Evolutionary conservation across 2,113 vertebrate species (phyloP), one percentile per base, ranked within the genome.

Genomic region (Syngnathus typhle): DNA sequence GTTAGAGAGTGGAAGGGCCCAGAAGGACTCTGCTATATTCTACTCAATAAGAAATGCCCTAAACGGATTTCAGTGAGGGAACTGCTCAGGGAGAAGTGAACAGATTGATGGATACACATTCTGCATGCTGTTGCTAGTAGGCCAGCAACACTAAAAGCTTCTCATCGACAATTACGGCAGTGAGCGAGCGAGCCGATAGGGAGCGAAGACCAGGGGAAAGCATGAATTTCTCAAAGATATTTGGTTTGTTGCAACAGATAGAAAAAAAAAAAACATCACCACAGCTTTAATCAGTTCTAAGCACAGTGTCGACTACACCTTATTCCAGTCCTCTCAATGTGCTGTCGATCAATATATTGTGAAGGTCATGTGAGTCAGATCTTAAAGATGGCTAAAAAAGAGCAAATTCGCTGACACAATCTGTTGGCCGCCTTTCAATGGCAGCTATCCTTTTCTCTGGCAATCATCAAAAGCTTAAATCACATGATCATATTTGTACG

Each of bases 51-150:
- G 77, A 88, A 85, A 87, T 85, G 90, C 77, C 81, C 85, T 80
- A 93, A 93, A 92, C 76, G 76, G 90, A 93, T 93, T 92, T 91
- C 82, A 89, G 88, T 80, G 86, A 90, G 84, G 87, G 83, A 93
- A 89, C 90, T 82, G 87, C 86, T 93, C 72, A 41, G 87, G 86
- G 82, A 92, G 88, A 91, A 90, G 83, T 75, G 88, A 92, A 92
- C 90, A 93, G 91, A 93, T 91, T 94, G 88, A 79, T 84, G 78
- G 77, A 91, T 92, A 91, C 89, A 92, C 87, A 80, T 92, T 93
- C 88, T 88, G 88, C 89, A 93, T 93, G 82, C 89, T 88, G 82
- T 88, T 88, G 83, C 87, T 74, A 87, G 79, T 68, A 85, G 87
- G 87, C 84, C 84, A 79, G 90, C 87, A 88, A 82, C 85, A 89